Percentiles rank a stretch among this genome's conserved stretches.
Evolutionary conservation across 1,140 invertebrate genomes (phyloP).

Genomic region (Aleiodes sp.): DNA sequence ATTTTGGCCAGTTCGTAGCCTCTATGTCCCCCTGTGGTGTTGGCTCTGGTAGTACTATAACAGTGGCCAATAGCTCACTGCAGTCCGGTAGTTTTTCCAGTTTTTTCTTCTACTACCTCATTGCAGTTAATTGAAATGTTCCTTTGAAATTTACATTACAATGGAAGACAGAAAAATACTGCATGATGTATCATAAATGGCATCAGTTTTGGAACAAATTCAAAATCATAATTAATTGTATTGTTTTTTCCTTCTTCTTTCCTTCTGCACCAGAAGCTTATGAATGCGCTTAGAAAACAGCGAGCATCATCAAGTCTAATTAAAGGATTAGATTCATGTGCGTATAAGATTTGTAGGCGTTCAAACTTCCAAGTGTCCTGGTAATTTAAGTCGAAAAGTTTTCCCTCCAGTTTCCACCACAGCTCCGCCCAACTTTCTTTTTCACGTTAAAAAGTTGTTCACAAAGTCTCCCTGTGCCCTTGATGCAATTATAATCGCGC

Average conservation of each 20-base stretch:
- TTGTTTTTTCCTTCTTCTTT: neutral
- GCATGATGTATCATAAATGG: neutral
- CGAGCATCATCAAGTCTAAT: constrained; percentile 47
- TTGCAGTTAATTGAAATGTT: neutral
- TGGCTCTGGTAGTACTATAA: neutral
- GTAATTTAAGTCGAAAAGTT: constrained; percentile 27
- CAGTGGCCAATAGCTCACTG: neutral
- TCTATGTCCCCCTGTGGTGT: constrained; percentile 8
- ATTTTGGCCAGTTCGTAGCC: constrained; percentile 27
- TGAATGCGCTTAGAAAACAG: neutral
- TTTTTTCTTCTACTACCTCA: neutral
- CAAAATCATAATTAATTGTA: neutral
- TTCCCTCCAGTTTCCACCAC: neutral
- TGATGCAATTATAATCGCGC: constrained; percentile 6
- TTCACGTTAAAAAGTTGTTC: neutral
- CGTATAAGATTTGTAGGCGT: constrained; percentile 45
- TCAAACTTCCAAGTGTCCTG: constrained; percentile 9
- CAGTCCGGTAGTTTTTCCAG: neutral
- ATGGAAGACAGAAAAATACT: neutral
- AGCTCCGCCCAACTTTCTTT: neutral
- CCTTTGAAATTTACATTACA: neutral
- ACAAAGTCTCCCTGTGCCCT: neutral
- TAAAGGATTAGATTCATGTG: constrained; percentile 49
- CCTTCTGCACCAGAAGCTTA: neutral
- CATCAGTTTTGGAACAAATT: too few relatives aligned